A percentile compares a stretch with the other conserved stretches of the same genome.
phyloP scores from a whole-genome alignment of 2,888 invertebrate genomes.

The Amiota mariae region DNA sequence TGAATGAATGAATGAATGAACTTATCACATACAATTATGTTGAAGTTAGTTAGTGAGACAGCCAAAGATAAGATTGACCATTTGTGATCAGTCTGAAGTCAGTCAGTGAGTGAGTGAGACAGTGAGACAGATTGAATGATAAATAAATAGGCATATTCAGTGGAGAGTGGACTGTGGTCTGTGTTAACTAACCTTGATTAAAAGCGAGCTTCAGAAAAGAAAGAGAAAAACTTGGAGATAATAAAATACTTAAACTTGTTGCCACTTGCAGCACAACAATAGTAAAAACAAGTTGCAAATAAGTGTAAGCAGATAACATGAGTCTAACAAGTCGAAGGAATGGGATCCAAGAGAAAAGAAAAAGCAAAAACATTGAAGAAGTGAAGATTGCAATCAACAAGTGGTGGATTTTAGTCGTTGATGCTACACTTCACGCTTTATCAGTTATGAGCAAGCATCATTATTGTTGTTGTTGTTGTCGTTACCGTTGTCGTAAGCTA shows the following conservation, averaged over 20 bases:
- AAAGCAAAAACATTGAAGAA: background rate
- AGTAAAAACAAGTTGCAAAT: slow-evolving; percentile 15
- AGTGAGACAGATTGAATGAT: background rate
- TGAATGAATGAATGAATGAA: slow-evolving; percentile 10
- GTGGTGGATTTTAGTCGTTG: background rate
- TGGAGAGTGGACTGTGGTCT: background rate
- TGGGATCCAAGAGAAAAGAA: background rate
- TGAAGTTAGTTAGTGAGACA: slow-evolving; percentile 3
- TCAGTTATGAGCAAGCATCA: slow-evolving; percentile 11
- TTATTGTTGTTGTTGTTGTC: background rate
- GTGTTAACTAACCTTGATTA: slow-evolving; percentile 13
- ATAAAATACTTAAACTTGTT: slow-evolving; percentile 5
- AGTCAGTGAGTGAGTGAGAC: too few relatives aligned
- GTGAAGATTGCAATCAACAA: slow-evolving; percentile 23
- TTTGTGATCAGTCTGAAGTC: too few relatives aligned
- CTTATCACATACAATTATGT: slow-evolving; percentile 23
- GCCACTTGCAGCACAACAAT: background rate
- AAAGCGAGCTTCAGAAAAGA: slow-evolving; percentile 1
- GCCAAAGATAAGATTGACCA: background rate
- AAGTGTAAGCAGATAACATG: slow-evolving; percentile 2
- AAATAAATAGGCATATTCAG: background rate
- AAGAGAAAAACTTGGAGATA: background rate
- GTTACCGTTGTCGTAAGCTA: background rate
- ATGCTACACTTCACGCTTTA: slow-evolving; percentile 13
- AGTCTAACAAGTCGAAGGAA: background rate